These are phyloP conservation scores for Drosophila pseudoananassae DNA, from an alignment of 1,140 invertebrate genomes.

Conservation along the genomic window DNA sequence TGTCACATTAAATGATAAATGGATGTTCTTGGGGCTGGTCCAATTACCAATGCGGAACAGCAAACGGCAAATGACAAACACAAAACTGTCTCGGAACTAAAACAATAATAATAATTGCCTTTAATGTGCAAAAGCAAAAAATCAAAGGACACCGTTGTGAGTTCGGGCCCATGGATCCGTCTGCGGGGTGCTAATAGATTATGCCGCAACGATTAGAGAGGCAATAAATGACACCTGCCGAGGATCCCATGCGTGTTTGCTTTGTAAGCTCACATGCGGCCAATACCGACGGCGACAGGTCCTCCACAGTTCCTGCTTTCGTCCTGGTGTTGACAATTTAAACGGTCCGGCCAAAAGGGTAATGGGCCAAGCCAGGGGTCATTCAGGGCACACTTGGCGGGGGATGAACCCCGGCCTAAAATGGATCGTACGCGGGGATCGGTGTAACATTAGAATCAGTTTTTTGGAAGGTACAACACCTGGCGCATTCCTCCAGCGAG, in stretches of 20 bases:
- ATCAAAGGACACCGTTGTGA: constrained; percentile 42
- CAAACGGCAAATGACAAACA: constrained; percentile 54
- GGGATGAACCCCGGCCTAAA: constrained; percentile 23
- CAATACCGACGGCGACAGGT: constrained; percentile 45
- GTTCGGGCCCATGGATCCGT: constrained; percentile 26
- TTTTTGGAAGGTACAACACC: constrained; percentile 40
- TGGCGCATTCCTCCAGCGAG: constrained; percentile 23
- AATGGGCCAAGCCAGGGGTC: constrained; percentile 42
- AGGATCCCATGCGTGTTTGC: constrained; percentile 68
- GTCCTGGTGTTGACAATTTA: constrained; percentile 76
- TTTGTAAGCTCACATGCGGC: constrained; percentile 27
- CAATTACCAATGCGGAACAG: constrained; percentile 42
- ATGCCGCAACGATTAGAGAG: constrained; percentile 82
- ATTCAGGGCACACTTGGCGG: constrained; percentile 14
- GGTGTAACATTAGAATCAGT: constrained; percentile 21
- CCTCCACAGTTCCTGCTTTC: constrained; percentile 13
- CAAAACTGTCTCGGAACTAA: constrained; percentile 64
- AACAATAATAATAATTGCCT: constrained; percentile 78
- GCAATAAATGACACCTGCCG: constrained; percentile 79
- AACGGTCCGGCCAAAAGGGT: constrained; percentile 67
- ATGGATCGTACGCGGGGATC: constrained; percentile 12
- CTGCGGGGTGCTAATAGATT: constrained; percentile 75
- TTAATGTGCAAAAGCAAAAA: constrained; percentile 66
- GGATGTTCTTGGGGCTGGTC: constrained; percentile 23
- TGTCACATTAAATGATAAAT: constrained; percentile 57